These are phyloP conservation scores for Brevipalpus yothersi DNA, from an alignment of 1,140 invertebrate species.

Conservation along the genomic window DNA sequence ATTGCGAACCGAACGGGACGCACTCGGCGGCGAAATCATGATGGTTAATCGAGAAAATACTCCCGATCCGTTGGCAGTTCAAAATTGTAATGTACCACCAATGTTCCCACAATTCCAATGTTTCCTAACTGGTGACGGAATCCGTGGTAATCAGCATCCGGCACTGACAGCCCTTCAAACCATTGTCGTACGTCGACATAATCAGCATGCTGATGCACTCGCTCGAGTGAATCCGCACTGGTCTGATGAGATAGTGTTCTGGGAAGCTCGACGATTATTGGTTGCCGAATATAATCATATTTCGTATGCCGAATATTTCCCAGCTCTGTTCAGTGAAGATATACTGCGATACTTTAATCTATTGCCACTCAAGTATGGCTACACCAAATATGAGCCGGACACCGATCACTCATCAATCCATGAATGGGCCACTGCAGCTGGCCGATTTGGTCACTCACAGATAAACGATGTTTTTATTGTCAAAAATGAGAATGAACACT, in stretches of 20 bases:
- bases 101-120: neutral
- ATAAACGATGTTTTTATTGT: slow-evolving; percentile 21
- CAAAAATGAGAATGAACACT: neutral
- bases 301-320: slow-evolving; percentile 53
- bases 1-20: neutral
- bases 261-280: slow-evolving; percentile 28
- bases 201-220: slow-evolving; percentile 18
- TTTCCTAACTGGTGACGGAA: slow-evolving; percentile 7
- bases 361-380: slow-evolving; percentile 3
- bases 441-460: slow-evolving; percentile 76
- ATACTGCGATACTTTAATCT: slow-evolving; percentile 16
- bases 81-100: neutral
- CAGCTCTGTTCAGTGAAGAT: slow-evolving; percentile 28
- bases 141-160: slow-evolving; percentile 7
- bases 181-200: slow-evolving; percentile 23
- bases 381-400: slow-evolving; percentile 24
- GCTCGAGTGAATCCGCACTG: slow-evolving; percentile 21
- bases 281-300: slow-evolving; percentile 49
- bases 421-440: slow-evolving; percentile 39
- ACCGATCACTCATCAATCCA: slow-evolving; percentile 33
- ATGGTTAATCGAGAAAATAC: neutral
- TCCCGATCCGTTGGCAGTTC: neutral
- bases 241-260: slow-evolving; percentile 27
- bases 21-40: neutral
- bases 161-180: slow-evolving; percentile 27